Evolutionary conservation across 2,797 vertebrate genomes (phyloP), one percentile per base, ranked within the genome.

Genomic region (Pempheris klunzingeri): DNA sequence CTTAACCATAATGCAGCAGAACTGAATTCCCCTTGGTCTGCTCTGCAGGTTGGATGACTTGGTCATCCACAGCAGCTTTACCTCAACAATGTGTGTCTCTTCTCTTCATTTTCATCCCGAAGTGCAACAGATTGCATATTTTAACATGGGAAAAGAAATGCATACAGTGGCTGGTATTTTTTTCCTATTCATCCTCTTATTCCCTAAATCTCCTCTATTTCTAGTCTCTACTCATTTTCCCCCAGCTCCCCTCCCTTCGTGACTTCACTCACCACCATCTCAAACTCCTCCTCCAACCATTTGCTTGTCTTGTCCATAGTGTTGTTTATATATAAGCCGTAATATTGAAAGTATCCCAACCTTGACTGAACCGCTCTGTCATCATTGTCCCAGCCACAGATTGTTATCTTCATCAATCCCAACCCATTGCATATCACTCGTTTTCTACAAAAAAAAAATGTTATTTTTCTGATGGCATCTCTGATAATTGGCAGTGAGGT

Each of bases 311-410:
- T 39, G 14, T 69, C 67, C 26, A 20, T 41, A 54, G n/a, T n/a
- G n/a, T 30, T 75, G 73, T 75, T 79, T 32, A 65, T 39, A 46
- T 66, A 54, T 70, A 74, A 64, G 30, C 41, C 63, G 69, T 60
- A 83, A 80, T 85, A 85, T 82, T 78, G 69, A 78, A 46, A 65
- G 36, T 61, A 68, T 43, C 52, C 63, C 64, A 72, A 81, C 39
- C 43, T 39, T 58, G 54, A 71, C 58, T 39, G 36, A 74, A 38
- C 36, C 50, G 38, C 55, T 38, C 38, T 50, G 32, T 20, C 12
- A 26, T 57, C 30, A 36, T 43, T 62, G 38, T 67, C 30, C 26
- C 17, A 18, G 64, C 52, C 34, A 2, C 13, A 26, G 54, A 28
- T 20, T 49, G 26, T 59, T 68, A 60, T 77, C 38, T 62, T 68